Conservation (phyloP, 2,797 vertebrate genomes). For the Sebastes kiyomatsui region DNA sequence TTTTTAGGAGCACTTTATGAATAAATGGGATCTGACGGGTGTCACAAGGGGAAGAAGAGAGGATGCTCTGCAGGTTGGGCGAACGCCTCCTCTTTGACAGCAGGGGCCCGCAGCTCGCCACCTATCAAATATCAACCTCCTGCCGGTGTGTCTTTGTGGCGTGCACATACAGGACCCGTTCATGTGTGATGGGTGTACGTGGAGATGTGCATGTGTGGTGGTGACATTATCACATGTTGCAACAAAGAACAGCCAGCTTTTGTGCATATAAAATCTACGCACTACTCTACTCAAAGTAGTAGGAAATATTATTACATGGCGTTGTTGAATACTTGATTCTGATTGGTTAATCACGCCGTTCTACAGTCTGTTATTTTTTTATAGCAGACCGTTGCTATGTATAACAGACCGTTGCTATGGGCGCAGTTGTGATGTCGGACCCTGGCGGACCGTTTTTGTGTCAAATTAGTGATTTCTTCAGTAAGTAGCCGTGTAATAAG, state of each 20-base stretch:
- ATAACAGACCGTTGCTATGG: too few species aligned
- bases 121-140: constrained; percentile 19
- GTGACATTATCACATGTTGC: not conserved
- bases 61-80: constrained; percentile 20
- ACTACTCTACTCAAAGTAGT: not conserved
- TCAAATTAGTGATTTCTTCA: too few species aligned
- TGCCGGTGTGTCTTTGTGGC: not conserved
- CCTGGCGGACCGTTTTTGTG: too few species aligned
- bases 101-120: constrained; percentile 6
- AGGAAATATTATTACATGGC: too few species aligned
- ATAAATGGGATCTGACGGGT: constrained; percentile 12
- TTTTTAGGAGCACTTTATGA: constrained; percentile 3
- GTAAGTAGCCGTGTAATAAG: too few species aligned
- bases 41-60: not conserved
- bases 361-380: too few species aligned
- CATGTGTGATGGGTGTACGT: not conserved
- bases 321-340: too few species aligned
- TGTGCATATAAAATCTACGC: not conserved
- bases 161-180: not conserved
- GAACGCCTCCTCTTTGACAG: constrained; percentile 18
- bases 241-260: not conserved
- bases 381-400: too few species aligned
- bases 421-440: too few species aligned
- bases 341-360: too few species aligned
- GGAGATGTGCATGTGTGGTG: not conserved